A percentile compares a stretch with the other conserved stretches of the same genome.
phyloP scores from a whole-genome alignment of 2,113 vertebrate species.

The Nothobranchius furzeri region DNA sequence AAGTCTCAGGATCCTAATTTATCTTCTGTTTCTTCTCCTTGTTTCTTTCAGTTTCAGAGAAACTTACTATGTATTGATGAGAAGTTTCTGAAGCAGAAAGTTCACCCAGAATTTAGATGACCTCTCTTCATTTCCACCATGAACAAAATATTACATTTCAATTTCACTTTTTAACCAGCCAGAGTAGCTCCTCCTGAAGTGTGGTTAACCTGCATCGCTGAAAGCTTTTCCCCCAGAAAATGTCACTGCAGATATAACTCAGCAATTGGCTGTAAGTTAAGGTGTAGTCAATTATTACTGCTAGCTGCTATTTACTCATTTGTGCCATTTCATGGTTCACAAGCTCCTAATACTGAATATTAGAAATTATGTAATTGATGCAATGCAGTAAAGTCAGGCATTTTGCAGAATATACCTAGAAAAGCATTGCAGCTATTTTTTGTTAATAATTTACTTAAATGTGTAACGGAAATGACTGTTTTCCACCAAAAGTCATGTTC shows the following conservation, averaged over 20 bases:
- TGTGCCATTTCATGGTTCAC: conserved; percentile 34
- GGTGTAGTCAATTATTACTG: conserved; percentile 44
- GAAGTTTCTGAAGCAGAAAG: conserved; percentile 2
- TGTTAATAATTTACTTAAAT: too few relatives aligned
- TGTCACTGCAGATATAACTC: conserved; percentile 28
- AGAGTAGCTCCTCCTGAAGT: conserved; percentile 9
- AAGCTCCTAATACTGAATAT: conserved; percentile 22
- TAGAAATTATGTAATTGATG: conserved; percentile 1
- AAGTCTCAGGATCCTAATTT: neutral
- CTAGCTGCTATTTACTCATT: conserved; percentile 59
- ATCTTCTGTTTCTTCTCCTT: neutral
- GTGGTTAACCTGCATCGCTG: conserved; percentile 20
- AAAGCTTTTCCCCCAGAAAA: conserved; percentile 4
- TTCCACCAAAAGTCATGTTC: too few relatives aligned
- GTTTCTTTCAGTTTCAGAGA: neutral
- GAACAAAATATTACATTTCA: conserved; percentile 24
- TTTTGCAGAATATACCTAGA: neutral
- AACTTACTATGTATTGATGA: neutral
- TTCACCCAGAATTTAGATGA: neutral
- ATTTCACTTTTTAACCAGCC: conserved; percentile 14
- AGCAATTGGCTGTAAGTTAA: conserved; percentile 39
- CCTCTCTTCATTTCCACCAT: conserved; percentile 3
- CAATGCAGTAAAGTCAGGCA: neutral
- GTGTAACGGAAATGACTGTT: too few relatives aligned
- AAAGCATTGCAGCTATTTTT: neutral